A percentile compares a stretch with the other conserved stretches of the same genome.
Evolutionary conservation across 64 coral and sea anemone species (phyloP).

Genomic region (Montipora cactus): DNA sequence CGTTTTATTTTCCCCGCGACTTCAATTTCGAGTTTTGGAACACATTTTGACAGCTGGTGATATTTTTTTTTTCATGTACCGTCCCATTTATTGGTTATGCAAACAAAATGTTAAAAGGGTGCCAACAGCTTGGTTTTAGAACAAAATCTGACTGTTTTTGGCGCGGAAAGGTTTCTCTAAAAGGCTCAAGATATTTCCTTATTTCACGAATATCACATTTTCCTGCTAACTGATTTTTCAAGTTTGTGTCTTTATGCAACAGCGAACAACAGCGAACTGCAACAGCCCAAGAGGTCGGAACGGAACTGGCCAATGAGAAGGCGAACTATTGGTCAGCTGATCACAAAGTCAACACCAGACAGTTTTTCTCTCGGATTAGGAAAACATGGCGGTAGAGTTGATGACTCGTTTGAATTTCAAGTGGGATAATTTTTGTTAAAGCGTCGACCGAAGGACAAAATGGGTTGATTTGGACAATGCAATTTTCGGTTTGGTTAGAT

Average conservation of each 20-base stretch:
- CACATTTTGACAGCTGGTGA: slow-evolving; percentile 22
- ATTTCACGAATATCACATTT: background rate
- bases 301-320: background rate
- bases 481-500: slow-evolving; percentile 15
- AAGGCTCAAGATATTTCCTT: background rate
- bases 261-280: background rate
- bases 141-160: background rate
- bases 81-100: slow-evolving; percentile 1
- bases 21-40: background rate
- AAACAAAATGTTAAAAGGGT: slow-evolving; percentile 37
- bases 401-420: slow-evolving; percentile 29
- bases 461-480: slow-evolving; percentile 55
- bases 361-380: slow-evolving; percentile 10
- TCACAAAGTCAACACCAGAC: slow-evolving; percentile 33
- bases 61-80: background rate
- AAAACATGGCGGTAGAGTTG: slow-evolving; percentile 53
- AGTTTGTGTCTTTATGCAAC: background rate
- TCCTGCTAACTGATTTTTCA: background rate
- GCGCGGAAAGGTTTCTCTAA: background rate
- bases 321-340: slow-evolving; percentile 31
- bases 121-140: background rate
- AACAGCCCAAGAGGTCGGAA: too few relatives aligned
- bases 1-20: background rate
- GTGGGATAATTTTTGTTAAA: slow-evolving; percentile 12
- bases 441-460: background rate